These are phyloP conservation scores for Drosophila testacea DNA, from an alignment of 2,888 invertebrate genomes.

Conservation along the genomic window DNA sequence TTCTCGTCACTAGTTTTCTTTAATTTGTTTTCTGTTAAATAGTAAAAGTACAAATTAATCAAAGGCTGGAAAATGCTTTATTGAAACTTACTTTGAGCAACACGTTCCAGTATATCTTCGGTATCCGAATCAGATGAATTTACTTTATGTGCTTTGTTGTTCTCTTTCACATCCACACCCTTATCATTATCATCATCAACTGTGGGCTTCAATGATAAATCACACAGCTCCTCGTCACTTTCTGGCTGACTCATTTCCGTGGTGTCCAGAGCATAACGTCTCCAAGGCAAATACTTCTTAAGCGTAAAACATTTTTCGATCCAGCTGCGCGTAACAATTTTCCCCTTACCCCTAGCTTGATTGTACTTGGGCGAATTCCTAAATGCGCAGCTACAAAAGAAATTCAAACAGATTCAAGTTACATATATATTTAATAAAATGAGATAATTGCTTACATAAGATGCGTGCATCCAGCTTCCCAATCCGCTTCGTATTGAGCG, in stretches of 20 bases:
- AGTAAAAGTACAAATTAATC: not conserved
- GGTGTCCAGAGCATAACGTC: constrained; percentile 82
- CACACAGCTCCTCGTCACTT: constrained; percentile 84
- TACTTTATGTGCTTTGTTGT: constrained; percentile 8
- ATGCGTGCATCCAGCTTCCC: no score
- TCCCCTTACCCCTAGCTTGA: constrained; percentile 88
- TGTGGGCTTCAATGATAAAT: constrained; percentile 63
- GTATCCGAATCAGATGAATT: constrained; percentile 79
- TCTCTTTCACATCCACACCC: constrained; percentile 1
- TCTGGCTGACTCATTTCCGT: constrained; percentile 71
- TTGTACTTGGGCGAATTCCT: constrained; percentile 94
- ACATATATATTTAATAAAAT: not conserved
- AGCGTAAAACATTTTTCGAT: constrained; percentile 88
- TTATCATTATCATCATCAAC: constrained; percentile 3
- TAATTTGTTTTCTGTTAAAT: constrained; percentile 37
- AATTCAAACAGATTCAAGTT: not conserved
- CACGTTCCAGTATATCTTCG: constrained; percentile 82
- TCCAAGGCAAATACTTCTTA: constrained; percentile 86
- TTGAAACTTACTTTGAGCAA: constrained; percentile 61
- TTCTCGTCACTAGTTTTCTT: constrained; percentile 17
- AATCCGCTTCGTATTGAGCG: no score
- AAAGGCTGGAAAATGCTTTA: not conserved
- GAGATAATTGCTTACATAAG: no score
- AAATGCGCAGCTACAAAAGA: constrained; percentile 91
- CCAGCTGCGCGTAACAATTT: constrained; percentile 91